Evolutionary conservation across 2,888 invertebrate species (phyloP).

Genomic region (Thalpophila matura): DNA sequence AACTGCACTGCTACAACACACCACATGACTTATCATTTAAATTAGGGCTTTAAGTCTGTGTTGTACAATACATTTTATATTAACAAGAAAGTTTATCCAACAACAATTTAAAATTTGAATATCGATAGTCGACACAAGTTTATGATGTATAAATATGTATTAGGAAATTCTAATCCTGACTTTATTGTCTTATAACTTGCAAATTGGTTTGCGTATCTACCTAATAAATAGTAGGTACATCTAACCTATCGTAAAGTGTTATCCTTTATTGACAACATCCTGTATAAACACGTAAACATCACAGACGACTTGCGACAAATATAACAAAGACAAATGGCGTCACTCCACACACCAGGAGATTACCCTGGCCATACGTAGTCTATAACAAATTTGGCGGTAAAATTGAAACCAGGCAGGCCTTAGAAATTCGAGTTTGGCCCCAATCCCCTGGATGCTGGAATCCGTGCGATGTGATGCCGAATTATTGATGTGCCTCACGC

Average conservation of each 20-base stretch:
- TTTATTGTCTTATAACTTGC: too few species aligned
- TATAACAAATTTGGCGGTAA: slow-evolving; percentile 63
- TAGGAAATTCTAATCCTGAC: too few species aligned
- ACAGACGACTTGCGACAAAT: slow-evolving; percentile 15
- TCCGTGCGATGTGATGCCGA: slow-evolving; percentile 71
- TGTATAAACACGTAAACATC: slow-evolving; percentile 1
- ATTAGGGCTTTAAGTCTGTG: too few species aligned
- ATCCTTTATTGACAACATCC: not conserved
- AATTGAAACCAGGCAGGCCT: slow-evolving; percentile 61
- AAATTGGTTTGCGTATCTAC: too few species aligned
- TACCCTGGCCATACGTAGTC: slow-evolving; percentile 45
- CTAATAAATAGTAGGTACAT: not conserved
- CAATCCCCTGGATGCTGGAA: slow-evolving; percentile 64
- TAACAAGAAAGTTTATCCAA: too few species aligned
- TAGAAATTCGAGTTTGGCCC: slow-evolving; percentile 63
- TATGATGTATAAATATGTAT: too few species aligned
- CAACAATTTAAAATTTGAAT: too few species aligned
- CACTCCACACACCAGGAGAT: slow-evolving; percentile 21
- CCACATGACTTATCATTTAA: too few species aligned
- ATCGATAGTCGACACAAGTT: too few species aligned
- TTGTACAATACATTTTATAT: too few species aligned
- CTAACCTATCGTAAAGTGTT: not conserved
- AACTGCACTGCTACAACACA: too few species aligned
- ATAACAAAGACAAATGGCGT: slow-evolving; percentile 54
- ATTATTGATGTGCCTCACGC: slow-evolving; percentile 74